Base-by-base conservation (phyloP, 2,797 vertebrate genomes). In the Sebastes reedi region DNA sequence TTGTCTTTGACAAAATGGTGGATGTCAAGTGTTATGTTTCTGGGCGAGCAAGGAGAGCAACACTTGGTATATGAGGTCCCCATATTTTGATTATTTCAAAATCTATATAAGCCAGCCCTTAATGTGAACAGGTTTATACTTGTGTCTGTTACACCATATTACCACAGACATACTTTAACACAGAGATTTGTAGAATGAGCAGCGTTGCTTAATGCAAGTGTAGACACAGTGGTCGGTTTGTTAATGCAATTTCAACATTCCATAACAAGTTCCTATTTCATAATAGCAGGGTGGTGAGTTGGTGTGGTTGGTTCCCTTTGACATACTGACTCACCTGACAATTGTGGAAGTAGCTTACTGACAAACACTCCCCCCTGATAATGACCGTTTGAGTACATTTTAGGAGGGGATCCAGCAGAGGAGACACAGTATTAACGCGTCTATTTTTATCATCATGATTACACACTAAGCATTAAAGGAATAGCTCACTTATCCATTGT, bases 181-280 rank as follows among this genome's bases (percentile, higher is more conserved):
- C 30, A 24, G 52, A 36, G n/a, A 70, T 72, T 72, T 36, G 27
- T 7, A 60, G 29, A 75, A 50, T 62, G 18, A 46, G 60, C 34
- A 50, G 46, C 24, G 2, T 75, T 82, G 83, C 84, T 81, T 46
- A 62, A 83, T 29, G 8, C 25, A 14, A 59, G 72, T 85, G 70
- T 69, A 62, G 83, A 83, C 79, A 84, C 56, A 65, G 27, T 27
- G 50, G 39, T 32, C 8, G 59, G 73, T 90, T 78, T 71, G 89
- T 87, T 72, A 75, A 86, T 65, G 55, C 76, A 34, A 4, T 87
- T 88, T 85, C 85, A 72, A 87, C 88, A 89, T 89, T 86, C 83
- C 84, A n/a, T 67, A 79, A 85, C 78, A 52, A 81, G 54, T 93
- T 93, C 87, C 89, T 91, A 70, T 93, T 94, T 92, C 88, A 73